A percentile compares a stretch with the other conserved stretches of the same genome.
These are phyloP conservation scores for Trogon melanurus DNA, from an alignment of 2,113 vertebrate genomes.

Conservation along the genomic window DNA sequence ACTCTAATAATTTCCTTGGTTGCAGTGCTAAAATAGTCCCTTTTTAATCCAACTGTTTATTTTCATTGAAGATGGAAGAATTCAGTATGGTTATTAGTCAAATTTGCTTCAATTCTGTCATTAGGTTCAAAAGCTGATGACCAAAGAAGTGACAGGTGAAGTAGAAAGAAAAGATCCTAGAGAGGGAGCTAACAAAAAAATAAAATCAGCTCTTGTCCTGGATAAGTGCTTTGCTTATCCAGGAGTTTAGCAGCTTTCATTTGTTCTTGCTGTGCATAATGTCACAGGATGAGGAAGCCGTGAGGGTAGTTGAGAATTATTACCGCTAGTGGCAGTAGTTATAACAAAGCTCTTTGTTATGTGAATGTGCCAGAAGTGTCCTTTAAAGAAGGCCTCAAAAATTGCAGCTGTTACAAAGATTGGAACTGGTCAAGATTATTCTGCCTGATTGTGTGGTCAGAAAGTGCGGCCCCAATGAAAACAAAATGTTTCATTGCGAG, in stretches of 20 bases:
- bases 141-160: background rate
- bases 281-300: background rate
- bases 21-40: background rate
- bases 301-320: background rate
- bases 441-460: background rate
- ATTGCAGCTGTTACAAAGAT: background rate
- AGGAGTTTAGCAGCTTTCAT: background rate
- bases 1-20: background rate
- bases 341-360: background rate
- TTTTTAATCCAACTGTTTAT: background rate
- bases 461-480: background rate
- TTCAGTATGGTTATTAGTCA: background rate
- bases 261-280: background rate
- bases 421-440: background rate
- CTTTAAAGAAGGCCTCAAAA: background rate
- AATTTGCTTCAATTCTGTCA: background rate
- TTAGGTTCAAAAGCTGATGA: background rate
- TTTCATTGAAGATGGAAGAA: background rate
- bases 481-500: background rate
- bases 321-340: background rate
- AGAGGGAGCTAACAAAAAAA: background rate
- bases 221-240: background rate
- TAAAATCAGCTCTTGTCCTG: fast-evolving
- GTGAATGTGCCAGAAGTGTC: background rate
- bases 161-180: background rate